These are phyloP conservation scores for Spodoptera picta DNA, from an alignment of 2,888 invertebrate species.

Conservation along the genomic window DNA sequence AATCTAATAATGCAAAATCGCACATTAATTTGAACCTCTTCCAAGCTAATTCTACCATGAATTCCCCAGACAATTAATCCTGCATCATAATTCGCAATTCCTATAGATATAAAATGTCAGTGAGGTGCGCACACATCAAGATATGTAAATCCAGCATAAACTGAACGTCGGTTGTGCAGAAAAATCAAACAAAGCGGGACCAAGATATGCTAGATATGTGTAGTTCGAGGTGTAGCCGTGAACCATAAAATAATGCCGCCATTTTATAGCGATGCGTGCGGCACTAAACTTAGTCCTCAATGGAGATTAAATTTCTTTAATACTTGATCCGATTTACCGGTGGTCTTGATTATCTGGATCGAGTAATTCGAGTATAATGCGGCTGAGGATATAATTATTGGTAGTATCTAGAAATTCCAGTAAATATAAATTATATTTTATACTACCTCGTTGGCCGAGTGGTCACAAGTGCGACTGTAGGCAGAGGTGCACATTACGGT, in stretches of 20 bases:
- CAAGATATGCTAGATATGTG: too few species aligned
- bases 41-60: neutral
- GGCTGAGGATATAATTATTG: conserved; percentile 9
- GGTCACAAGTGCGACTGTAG: too few species aligned
- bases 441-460: too few species aligned
- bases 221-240: too few species aligned
- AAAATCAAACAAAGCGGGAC: too few species aligned
- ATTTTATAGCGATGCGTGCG: conserved; percentile 51
- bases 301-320: conserved; percentile 59
- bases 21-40: neutral
- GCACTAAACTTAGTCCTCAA: conserved; percentile 29
- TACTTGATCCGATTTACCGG: conserved; percentile 48
- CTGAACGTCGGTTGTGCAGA: too few species aligned
- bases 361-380: conserved; percentile 36
- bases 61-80: conserved; percentile 34
- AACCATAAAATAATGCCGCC: conserved; percentile 47
- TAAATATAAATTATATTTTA: too few species aligned
- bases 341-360: conserved; percentile 51
- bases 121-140: conserved; percentile 10
- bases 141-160: too few species aligned
- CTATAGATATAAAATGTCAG: conserved; percentile 46
- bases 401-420: too few species aligned
- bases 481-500: too few species aligned
- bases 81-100: conserved; percentile 32
- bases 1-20: too few species aligned